Evolutionary conservation across 2,797 vertebrate species (phyloP).

Genomic region (Lophura swinhoii): DNA sequence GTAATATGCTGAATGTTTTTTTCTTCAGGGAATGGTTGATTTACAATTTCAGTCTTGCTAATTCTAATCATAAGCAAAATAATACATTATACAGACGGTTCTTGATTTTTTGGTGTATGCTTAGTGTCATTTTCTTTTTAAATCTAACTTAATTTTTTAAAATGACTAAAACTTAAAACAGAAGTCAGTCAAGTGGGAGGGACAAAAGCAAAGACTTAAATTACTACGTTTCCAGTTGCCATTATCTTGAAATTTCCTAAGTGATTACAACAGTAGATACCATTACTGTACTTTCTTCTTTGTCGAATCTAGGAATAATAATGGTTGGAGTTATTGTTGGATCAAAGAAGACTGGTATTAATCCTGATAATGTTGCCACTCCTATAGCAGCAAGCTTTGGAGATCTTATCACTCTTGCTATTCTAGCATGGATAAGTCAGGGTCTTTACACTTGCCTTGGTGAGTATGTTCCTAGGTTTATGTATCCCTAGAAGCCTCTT

Average conservation of each 20-base stretch:
- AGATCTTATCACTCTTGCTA: slow-evolving; percentile 92
- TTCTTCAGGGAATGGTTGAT: background rate
- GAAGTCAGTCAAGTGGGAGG: background rate
- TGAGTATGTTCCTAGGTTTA: slow-evolving; percentile 73
- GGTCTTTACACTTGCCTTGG: slow-evolving; percentile 89
- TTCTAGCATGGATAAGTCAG: slow-evolving; percentile 91
- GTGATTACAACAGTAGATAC: background rate
- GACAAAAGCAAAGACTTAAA: background rate
- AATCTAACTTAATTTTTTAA: background rate
- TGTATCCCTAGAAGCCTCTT: background rate
- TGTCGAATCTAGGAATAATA: slow-evolving; percentile 84
- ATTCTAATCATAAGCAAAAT: background rate
- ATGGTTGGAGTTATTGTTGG: slow-evolving; percentile 95
- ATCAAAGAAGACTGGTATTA: slow-evolving; percentile 91
- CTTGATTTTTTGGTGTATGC: background rate
- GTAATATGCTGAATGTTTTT: background rate
- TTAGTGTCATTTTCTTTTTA: background rate
- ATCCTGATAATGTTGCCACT: slow-evolving; percentile 95
- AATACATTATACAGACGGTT: background rate
- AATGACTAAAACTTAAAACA: background rate
- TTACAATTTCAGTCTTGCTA: background rate
- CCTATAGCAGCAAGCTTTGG: slow-evolving; percentile 95
- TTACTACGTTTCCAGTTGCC: background rate
- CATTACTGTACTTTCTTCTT: slow-evolving; percentile 29
- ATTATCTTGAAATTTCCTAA: background rate